A percentile compares a stretch with the other conserved stretches of the same genome.
These are phyloP conservation scores for Platycheirus albimanus DNA, from an alignment of 2,888 invertebrate species.

Conservation along the genomic window DNA sequence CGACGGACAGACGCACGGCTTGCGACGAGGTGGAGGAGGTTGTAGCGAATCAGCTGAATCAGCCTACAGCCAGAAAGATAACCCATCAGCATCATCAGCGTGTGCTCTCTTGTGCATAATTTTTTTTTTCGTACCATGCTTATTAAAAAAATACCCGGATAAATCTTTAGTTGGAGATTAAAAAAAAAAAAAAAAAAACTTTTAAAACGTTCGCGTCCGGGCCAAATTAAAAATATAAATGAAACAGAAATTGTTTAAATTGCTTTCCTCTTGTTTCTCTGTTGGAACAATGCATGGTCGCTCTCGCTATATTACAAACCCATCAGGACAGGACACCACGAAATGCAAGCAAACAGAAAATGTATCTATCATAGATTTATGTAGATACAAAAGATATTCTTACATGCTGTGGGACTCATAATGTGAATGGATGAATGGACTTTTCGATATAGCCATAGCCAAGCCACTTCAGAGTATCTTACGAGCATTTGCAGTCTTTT, in stretches of 20 bases:
- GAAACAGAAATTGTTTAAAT: constrained; percentile 72
- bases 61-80: constrained; percentile 52
- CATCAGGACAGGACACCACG: neutral
- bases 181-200: constrained; percentile 17
- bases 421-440: constrained; percentile 38
- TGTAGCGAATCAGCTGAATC: constrained; percentile 41
- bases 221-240: constrained; percentile 69
- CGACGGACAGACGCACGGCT: no score
- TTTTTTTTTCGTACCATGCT: constrained; percentile 62
- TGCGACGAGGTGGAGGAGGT: constrained; percentile 3
- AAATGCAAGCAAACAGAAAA: constrained; percentile 25
- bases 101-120: constrained; percentile 54
- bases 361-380: constrained; percentile 56
- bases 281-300: neutral
- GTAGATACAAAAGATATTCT: constrained; percentile 11
- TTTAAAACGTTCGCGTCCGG: constrained; percentile 26
- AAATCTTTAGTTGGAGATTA: constrained; percentile 53
- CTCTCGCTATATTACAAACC: no score
- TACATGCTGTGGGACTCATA: constrained; percentile 30
- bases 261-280: constrained; percentile 49
- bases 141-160: constrained; percentile 62
- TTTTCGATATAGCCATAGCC: constrained; percentile 34
- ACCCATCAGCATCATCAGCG: constrained; percentile 48
- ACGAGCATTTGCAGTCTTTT: neutral
- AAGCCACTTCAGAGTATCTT: neutral